Conservation (phyloP, 2,888 invertebrate species). For the Dyspetes luteomarginatus region DNA sequence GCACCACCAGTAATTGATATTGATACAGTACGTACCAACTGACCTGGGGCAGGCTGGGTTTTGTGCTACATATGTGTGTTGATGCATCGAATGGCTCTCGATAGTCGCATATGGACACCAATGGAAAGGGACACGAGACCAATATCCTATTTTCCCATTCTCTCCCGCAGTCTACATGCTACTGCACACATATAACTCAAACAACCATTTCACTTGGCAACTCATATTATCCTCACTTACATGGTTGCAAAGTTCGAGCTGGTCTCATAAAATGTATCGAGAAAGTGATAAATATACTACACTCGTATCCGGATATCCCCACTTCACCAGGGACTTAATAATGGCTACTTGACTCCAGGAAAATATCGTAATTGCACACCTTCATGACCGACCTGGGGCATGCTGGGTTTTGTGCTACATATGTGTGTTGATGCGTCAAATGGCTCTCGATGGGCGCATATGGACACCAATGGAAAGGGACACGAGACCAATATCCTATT, state of each 20-base stretch:
- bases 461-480: slow-evolving; percentile 64
- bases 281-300: background rate
- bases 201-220: background rate
- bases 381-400: slow-evolving; percentile 49
- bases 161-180: background rate
- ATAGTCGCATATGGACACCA: slow-evolving; percentile 61
- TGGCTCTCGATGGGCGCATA: slow-evolving; percentile 46
- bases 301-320: slow-evolving; percentile 68
- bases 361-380: background rate
- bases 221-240: slow-evolving; percentile 9
- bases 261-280: background rate
- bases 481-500: slow-evolving; percentile 75
- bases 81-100: slow-evolving; percentile 32
- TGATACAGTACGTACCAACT: slow-evolving; percentile 73
- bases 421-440: slow-evolving; percentile 21
- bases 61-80: slow-evolving; percentile 19
- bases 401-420: slow-evolving; percentile 41
- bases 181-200: background rate
- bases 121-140: slow-evolving; percentile 68
- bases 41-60: slow-evolving; percentile 63
- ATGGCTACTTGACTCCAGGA: slow-evolving; percentile 59
- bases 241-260: slow-evolving; percentile 5
- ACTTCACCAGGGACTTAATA: slow-evolving; percentile 72
- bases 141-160: slow-evolving; percentile 73
- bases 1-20: slow-evolving; percentile 79